Evolutionary conservation across 1,140 invertebrate genomes (phyloP).

Genomic region (Camponotus vicinus): DNA sequence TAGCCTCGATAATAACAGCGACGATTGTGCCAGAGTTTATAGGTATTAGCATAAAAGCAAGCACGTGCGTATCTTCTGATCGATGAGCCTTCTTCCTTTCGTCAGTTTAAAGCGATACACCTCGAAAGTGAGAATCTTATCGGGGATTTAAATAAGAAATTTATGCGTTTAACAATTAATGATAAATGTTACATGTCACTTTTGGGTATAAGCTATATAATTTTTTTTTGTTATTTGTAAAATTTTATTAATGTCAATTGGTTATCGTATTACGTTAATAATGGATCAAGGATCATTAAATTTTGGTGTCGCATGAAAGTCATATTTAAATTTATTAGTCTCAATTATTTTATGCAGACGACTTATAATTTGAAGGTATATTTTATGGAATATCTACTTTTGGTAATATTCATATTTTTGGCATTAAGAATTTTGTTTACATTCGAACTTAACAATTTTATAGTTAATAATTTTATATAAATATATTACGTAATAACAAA

Average conservation of each 20-base stretch:
- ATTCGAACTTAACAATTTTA: constrained; percentile 13
- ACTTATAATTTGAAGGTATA: neutral
- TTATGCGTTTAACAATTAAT: neutral
- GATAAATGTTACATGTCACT: neutral
- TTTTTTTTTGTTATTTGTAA: neutral
- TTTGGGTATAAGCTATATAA: neutral
- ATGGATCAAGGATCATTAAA: neutral
- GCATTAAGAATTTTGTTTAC: neutral
- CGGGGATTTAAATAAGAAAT: too few species aligned
- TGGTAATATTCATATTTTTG: neutral
- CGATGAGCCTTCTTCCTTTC: neutral
- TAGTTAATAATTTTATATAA: constrained; percentile 28
- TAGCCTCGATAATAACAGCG: constrained; percentile 72
- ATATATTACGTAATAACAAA: constrained; percentile 51
- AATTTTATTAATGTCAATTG: constrained; percentile 35
- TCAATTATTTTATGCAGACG: neutral
- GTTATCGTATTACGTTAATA: constrained; percentile 10
- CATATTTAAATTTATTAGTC: constrained; percentile 2
- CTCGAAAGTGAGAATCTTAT: neutral
- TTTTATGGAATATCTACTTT: constrained; percentile 7
- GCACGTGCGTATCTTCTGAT: constrained; percentile 26
- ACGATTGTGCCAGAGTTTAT: constrained; percentile 58
- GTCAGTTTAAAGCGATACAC: neutral
- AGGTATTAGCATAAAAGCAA: constrained; percentile 40
- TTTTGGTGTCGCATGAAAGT: neutral